Conservation (phyloP, 1,140 invertebrate species). For the Pristionchus pacificus region DNA sequence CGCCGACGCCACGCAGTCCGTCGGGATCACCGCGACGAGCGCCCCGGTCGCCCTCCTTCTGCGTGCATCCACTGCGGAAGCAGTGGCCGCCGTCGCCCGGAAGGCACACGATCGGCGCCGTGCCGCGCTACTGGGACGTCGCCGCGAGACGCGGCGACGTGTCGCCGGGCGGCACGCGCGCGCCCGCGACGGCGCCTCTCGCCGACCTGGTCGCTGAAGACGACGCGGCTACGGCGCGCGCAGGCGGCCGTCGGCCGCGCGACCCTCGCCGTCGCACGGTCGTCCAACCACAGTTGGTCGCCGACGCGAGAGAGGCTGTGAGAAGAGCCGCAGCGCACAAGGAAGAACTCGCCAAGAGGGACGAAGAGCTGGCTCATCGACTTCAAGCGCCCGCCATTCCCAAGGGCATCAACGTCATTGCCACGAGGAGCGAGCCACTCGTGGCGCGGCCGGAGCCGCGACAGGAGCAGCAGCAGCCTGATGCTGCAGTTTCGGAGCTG, state of each 20-base stretch:
- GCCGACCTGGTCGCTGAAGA: slow-evolving; percentile 1
- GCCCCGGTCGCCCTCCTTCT: not conserved
- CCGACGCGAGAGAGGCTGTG: not conserved
- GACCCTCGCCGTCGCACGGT: not conserved
- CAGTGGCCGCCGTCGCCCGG: not conserved
- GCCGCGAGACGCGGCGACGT: not conserved
- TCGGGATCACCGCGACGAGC: too few species aligned
- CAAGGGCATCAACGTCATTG: slow-evolving; percentile 3
- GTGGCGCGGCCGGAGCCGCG: too few species aligned
- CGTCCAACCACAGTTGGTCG: not conserved
- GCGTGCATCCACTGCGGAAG: not conserved
- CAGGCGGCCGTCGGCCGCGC: not conserved
- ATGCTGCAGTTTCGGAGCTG: too few species aligned
- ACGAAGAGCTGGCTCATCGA: too few species aligned
- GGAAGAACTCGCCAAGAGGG: not conserved
- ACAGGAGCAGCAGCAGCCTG: too few species aligned
- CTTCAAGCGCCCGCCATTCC: slow-evolving; percentile 11
- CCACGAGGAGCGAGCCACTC: not conserved
- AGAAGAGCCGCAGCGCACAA: not conserved
- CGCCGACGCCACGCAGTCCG: too few species aligned
- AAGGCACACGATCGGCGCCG: not conserved
- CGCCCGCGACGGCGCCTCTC: not conserved
- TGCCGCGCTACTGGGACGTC: not conserved
- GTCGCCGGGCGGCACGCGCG: too few species aligned
- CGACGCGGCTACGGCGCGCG: not conserved